Base-by-base conservation (phyloP, 1,140 invertebrate genomes). In the Heliconius hermathena region DNA sequence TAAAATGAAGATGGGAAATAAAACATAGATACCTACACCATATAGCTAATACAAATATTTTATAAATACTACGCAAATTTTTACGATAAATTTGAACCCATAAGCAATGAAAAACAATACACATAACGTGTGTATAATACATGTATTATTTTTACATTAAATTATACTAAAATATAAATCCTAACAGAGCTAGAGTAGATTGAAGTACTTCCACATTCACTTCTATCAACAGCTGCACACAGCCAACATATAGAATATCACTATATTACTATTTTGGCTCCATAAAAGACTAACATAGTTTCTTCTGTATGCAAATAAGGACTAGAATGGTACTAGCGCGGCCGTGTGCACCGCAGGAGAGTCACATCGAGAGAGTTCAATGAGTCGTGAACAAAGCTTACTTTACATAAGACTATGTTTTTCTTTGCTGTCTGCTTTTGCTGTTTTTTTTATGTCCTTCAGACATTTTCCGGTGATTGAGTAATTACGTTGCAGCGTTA, bases 381-480 rank as follows among this genome's bases (percentile, higher is more conserved):
- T 82, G 78, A 81, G 73, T 78, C 82, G 78, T 85, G 84, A 82
- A 85, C 82, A 70, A 77, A 82, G 83, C 74, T 79, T 75, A 79
- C 75, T 83, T 82, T 79, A 81, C 82, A 83, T 81, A 79, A 83
- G 80, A 81, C 75, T 79, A 80, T 81, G 71, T 77, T 77, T 81
- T 81, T 26, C 79, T 81, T 75, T 79, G 33, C 33, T 36, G 33
- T 36, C 33, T 36, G 6, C 33, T 36, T 36, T 36, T 36, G 33
- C 79, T 81, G 73, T 80, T 77, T 83, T 81, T 81, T 81, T 75
- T 79, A 74, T 41, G 75, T 54, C 49, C 60, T 52, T 57, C 76
- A 78, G 76, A 78, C 80, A 54, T 79, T 79, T 79, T 76, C 74
- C 77, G 79, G 71, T 81, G 71, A 77, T 79, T 80, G 38, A 83